Percentiles rank a stretch among this genome's conserved stretches.
Evolutionary conservation across 2,797 vertebrate species (phyloP).

Genomic region (Lepidocolaptes lacrymiger): DNA sequence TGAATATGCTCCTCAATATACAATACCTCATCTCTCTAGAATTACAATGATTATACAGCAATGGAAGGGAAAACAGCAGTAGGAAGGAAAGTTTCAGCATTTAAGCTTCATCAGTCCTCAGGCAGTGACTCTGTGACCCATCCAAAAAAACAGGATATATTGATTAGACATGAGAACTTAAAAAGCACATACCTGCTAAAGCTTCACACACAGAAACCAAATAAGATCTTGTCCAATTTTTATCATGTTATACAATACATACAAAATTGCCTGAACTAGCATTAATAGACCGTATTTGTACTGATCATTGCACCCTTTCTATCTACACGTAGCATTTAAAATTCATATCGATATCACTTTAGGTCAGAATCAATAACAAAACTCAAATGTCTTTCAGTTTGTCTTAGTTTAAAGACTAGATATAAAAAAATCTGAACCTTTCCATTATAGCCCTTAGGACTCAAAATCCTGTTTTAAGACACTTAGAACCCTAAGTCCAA

Average conservation of each 20-base stretch:
- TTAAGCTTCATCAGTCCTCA: slow-evolving; percentile 38
- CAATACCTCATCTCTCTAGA: slow-evolving; percentile 43
- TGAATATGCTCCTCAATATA: slow-evolving; percentile 25
- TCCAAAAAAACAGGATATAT: neutral
- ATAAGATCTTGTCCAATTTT: neutral
- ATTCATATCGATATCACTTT: slow-evolving; percentile 46
- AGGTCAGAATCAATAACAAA: slow-evolving; percentile 45
- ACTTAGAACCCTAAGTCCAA: neutral
- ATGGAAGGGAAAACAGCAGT: slow-evolving; percentile 24
- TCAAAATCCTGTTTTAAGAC: neutral
- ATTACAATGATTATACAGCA: slow-evolving; percentile 37
- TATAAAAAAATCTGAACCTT: slow-evolving; percentile 1
- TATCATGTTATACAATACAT: slow-evolving; percentile 16
- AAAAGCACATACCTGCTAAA: neutral
- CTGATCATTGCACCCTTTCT: slow-evolving; percentile 11
- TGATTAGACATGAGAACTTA: slow-evolving; percentile 31
- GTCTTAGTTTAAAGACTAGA: neutral
- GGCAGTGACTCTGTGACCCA: neutral
- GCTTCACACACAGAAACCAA: neutral
- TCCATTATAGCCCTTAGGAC: neutral
- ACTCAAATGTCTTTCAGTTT: neutral
- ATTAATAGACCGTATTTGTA: slow-evolving; percentile 7
- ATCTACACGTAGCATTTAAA: neutral
- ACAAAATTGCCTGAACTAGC: slow-evolving; percentile 35
- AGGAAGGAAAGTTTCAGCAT: neutral